A percentile compares a stretch with the other conserved stretches of the same genome.
Conservation (phyloP, 1,140 invertebrate species). For the Pomacea maculata region DNA sequence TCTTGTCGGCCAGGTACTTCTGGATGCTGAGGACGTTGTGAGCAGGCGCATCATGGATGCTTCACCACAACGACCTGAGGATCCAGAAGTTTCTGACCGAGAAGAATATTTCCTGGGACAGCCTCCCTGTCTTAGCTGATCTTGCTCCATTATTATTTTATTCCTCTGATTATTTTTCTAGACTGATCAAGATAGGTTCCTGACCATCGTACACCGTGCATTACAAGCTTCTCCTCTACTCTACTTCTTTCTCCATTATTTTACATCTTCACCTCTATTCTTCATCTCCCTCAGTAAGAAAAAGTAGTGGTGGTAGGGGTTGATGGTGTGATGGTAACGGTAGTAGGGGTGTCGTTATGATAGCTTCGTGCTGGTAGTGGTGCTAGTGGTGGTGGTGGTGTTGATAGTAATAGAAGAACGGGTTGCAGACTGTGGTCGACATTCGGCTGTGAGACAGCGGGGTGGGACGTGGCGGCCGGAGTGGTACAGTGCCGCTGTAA, state of each 20-base stretch:
- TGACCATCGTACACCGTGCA: background rate
- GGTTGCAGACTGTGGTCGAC: slow-evolving; percentile 18
- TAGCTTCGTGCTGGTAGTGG: too few relatives aligned
- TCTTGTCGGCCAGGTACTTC: too few relatives aligned
- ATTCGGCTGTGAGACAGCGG: slow-evolving; percentile 11
- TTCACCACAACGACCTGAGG: too few relatives aligned
- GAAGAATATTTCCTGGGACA: too few relatives aligned
- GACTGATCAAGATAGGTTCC: background rate
- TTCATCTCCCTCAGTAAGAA: background rate
- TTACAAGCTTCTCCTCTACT: background rate
- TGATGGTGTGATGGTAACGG: background rate
- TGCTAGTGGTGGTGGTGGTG: background rate
- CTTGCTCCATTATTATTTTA: too few relatives aligned
- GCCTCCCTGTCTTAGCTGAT: too few relatives aligned
- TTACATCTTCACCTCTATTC: background rate
- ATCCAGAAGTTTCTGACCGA: too few relatives aligned
- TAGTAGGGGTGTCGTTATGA: too few relatives aligned
- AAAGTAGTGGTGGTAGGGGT: background rate
- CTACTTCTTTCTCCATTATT: background rate
- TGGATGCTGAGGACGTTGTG: too few relatives aligned
- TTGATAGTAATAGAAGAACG: background rate
- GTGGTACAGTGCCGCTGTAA: slow-evolving; percentile 44
- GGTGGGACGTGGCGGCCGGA: background rate
- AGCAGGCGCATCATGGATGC: too few relatives aligned
- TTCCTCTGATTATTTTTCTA: too few relatives aligned